Base-by-base conservation (phyloP, 2,113 vertebrate species). In the Sceloporus tristichus region DNA sequence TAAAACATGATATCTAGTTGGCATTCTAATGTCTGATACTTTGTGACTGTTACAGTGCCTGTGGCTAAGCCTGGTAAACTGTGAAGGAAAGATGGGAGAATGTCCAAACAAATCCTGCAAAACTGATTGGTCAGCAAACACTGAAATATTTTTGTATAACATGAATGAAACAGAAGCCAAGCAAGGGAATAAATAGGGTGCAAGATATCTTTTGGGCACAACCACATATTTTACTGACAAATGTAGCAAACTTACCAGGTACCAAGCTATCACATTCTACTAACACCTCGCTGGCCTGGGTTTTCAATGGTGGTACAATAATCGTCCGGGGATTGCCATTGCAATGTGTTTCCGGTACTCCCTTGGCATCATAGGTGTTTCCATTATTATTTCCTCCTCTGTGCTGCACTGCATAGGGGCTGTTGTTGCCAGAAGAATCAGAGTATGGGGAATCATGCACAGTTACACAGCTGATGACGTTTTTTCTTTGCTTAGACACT, bases 401-500 rank as follows among this genome's bases (percentile, higher is more conserved):
- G 16, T 97, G 97, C 65, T 98, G 98, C 93, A 98, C 85, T 0
- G 98, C 94, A 4, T 98, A 99, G 53, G 99, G 98, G 94, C 98
- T 99, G 97, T 97, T 98, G 98, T 98, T 98, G 96, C 98, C 98
- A 92, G 98, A 99, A 40, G 98, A 98, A 93, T 99, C 98, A 0
- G 98, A 99, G 95, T 98, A 98, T 1, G 98, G 99, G 0, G 99
- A 99, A 94, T 99, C 99, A 1, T 99, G 98, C 93, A 99, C 99
- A 0, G 99, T 99, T 94, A 99, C 99, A 2, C 99, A 99, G 96
- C 99, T 99, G 96, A 99, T 99, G 94, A 99, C 98, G 2, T 99
- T 99, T 96, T 99, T 99, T 90, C 99, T 98, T 92, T 99, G 98
- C 95, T 99, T 99, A 91, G 98, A 98, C 91, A 98, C 96, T 19